Percentiles rank a stretch among this genome's conserved stretches.
Conservation (phyloP, 2,888 invertebrate genomes). For the Tinea semifulvella region DNA sequence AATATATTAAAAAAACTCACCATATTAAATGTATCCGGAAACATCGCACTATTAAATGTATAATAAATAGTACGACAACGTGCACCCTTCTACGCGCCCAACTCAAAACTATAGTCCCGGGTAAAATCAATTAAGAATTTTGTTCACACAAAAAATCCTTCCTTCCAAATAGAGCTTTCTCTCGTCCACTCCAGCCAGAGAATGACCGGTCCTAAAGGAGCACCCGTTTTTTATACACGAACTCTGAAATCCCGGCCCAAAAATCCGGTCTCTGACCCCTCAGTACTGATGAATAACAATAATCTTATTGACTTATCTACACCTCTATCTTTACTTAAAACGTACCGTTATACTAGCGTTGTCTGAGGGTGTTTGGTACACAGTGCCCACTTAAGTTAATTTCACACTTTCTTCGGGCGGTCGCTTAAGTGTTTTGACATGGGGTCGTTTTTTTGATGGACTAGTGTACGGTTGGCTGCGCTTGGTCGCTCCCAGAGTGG, state of each 20-base stretch:
- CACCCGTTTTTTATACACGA: slow-evolving; percentile 62
- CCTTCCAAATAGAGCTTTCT: slow-evolving; percentile 7
- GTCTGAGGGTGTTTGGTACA: slow-evolving; percentile 40
- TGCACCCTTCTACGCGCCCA: slow-evolving; percentile 6
- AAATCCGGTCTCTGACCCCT: slow-evolving; percentile 57
- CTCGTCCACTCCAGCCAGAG: slow-evolving; percentile 46
- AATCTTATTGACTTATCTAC: slow-evolving; percentile 65
- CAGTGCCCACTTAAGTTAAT: slow-evolving; percentile 58
- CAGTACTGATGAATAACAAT: slow-evolving; percentile 53
- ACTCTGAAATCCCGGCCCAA: slow-evolving; percentile 58
- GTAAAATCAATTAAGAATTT: slow-evolving; percentile 11
- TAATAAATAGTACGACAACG: slow-evolving; percentile 2
- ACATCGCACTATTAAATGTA: slow-evolving; percentile 10
- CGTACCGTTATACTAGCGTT: slow-evolving; percentile 49
- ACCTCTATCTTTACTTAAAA: slow-evolving; percentile 62
- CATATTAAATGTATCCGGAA: slow-evolving; percentile 7
- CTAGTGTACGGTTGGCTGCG: slow-evolving; percentile 25
- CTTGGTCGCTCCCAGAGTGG: slow-evolving; percentile 30
- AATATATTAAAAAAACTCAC: slow-evolving; percentile 9
- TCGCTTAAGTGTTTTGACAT: slow-evolving; percentile 47
- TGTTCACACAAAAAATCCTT: not conserved
- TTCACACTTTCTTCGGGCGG: slow-evolving; percentile 53
- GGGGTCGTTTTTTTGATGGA: slow-evolving; percentile 27
- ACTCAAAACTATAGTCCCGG: slow-evolving; percentile 4
- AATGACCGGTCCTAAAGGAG: slow-evolving; percentile 57